Percentiles rank a stretch among this genome's conserved stretches.
Evolutionary conservation across 2,888 invertebrate genomes (phyloP).

Genomic region (Kryphioiulus occultus): DNA sequence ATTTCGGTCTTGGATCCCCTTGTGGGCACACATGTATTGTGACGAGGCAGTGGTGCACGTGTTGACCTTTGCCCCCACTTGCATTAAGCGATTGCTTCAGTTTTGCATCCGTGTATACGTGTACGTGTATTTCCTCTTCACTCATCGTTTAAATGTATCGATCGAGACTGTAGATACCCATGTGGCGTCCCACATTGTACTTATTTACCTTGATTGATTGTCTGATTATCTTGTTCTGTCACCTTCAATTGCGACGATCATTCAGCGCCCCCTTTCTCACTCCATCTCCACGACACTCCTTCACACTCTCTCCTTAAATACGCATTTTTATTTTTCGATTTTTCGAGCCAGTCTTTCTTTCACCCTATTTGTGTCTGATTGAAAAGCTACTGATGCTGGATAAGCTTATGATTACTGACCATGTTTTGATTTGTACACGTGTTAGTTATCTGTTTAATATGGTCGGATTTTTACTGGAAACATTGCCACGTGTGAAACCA

Average conservation of each 20-base stretch:
- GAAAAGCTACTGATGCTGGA: too few species aligned
- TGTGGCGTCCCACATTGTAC: constrained; percentile 32
- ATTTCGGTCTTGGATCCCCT: not conserved
- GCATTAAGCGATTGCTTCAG: not conserved
- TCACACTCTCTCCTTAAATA: not conserved
- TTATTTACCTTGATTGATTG: constrained; percentile 46
- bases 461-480: not conserved
- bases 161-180: not conserved
- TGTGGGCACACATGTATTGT: not conserved
- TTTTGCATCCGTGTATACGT: constrained; percentile 9
- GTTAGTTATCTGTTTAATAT: too few species aligned
- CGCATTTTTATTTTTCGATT: not conserved
- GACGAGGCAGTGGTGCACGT: not conserved
- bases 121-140: not conserved
- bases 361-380: too few species aligned
- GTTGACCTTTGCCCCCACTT: not conserved
- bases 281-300: not conserved
- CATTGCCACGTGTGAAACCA: not conserved
- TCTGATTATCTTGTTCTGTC: constrained; percentile 43
- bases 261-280: constrained; percentile 10
- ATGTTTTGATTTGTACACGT: too few species aligned
- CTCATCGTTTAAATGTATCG: constrained; percentile 9
- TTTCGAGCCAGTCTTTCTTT: not conserved
- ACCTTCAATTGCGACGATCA: constrained; percentile 37
- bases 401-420: too few species aligned